Evolutionary conservation across 2,797 vertebrate species (phyloP), one percentile per base, ranked within the genome.

Genomic region (Enoplosus armatus): DNA sequence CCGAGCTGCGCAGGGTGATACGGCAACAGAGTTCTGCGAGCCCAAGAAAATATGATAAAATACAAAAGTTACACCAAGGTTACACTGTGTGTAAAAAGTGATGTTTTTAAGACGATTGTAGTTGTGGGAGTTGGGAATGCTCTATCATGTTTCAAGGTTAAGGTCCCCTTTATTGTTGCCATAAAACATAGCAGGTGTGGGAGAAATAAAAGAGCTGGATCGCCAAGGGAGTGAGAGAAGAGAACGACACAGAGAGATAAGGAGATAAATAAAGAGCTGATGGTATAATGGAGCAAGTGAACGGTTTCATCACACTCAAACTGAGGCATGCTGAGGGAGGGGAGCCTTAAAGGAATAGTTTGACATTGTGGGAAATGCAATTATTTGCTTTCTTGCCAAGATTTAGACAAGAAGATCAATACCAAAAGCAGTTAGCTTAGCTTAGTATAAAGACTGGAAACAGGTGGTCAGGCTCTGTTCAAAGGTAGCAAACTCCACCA

Each of bases 11-110:
- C 74, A 16, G 84, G 82, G 85, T 79, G 89, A 90, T 86, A 87
- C 74, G 64, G 81, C 79, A 83, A 37, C 80, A 39, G 77, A 89
- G 85, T 63, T 84, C 70, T 68, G 61, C 45, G 3, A 83, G 82
- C 83, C 83, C 71, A 68, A 61, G 59, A 78, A 82, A 91, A 85
- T 75, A 82, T 35, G 73, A 87, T 84, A 81, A 85, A 82, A 90
- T 67, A 55, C 60, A 79, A 79, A 88, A 90, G 88, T 90, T 92
- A 77, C 88, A 82, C 68, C 87, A 87, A 89, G 90, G 90, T 90
- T 90, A 84, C 87, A 35, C 56, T 11, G 71, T 14, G 47, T 39
- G 84, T 77, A 80, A 77, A 85, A 18, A 72, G 83, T 20, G 53
- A 79, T 67, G 10, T 37, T 37, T n/a, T 62, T 39, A 5, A 72